Evolutionary conservation across 23 tunicate genomes (phyloP), one percentile per base, ranked within the genome.

Genomic region (Pegea sp.): DNA sequence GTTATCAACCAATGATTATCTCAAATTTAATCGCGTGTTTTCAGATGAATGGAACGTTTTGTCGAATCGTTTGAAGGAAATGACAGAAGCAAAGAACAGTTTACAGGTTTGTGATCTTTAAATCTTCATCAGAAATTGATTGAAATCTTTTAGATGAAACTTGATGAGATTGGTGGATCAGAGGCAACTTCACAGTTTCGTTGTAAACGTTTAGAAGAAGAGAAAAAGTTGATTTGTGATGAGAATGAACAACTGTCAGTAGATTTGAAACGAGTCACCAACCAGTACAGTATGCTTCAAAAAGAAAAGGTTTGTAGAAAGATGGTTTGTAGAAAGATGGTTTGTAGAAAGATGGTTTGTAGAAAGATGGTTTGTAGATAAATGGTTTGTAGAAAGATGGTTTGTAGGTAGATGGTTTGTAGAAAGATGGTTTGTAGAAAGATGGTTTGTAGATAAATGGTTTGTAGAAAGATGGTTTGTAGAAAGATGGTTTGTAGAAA

Each of bases 31-130:
- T 6, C 7, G 16, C 7, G 28, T 32, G 11, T 13, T 42, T 65
- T 54, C 27, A 78, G 92, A 65, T 28, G 92, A 78, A 48, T 70
- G 92, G 92, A 70, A 64, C 27, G 53, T 55, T 0, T 22, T 78
- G n/a, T 78, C 92, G 48, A 78, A 70, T 8, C 59, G 69, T 18
- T 24, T 78, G 59, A 34, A 56, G 32, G 73, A 52, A 44, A 57
- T 69, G 2, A 70, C 67, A 5, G 3, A 33, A 29, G 16, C 30
- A 3, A 69, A 58, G 44, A 78, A 78, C 59, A 68, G 70, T 58
- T 32, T 65, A 1, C 78, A 78, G 63, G 72, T 78, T 53, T 5
- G 29, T 26, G 5, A 8, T 61, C 28, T 25, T 55, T 6, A 50
- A 21, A 38, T 8, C 46, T 8, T 38, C 13, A 38, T 38, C 11